Base-by-base conservation (phyloP, 2,113 vertebrate genomes). In the Elachura formosa region DNA sequence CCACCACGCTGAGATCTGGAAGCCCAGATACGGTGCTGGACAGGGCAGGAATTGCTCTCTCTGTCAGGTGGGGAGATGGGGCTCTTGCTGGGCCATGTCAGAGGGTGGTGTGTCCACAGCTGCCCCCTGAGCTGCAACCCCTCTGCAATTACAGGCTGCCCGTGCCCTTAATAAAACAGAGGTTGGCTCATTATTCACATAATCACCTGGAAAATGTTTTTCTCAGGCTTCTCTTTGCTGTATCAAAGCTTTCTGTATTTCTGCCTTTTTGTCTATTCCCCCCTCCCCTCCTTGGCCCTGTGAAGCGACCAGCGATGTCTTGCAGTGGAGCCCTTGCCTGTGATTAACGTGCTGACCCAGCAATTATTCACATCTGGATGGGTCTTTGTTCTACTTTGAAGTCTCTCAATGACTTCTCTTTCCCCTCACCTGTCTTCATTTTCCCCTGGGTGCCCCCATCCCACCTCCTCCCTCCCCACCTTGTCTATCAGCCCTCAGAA, bases 291-390 rank as follows among this genome's bases (percentile, higher is more conserved):
- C 54, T 68, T 28, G 78, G 58, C 86, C 79, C 54, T 36, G 72
- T 88, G 94, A 95, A 88, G 93, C 1, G 3, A 85, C 93, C 88
- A 94, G 59, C 77, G 89, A 34, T 71, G 94, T 59, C 78, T 94
- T 71, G 49, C 71, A 40, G 46, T 11, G 73, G 24, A 82, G 81
- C 89, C 66, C 84, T 95, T 56, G 87, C 90, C 96, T 97, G 94
- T 97, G 96, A 97, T 97, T 97, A 97, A 96, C 67, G 5, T 78
- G 83, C 90, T 97, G 96, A 96, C 96, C 97, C 54, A 86, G 96
- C 97, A 98, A 97, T 97, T 97, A 96, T 86, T 91, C 96, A 97
- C 97, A 97, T 98, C 96, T 97, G 97, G 94, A 95, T 38, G 86
- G 62, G 84, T 19, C 92, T 97, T 94, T 94, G 83, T 93, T 94